phyloP scores from a whole-genome alignment of 2,797 vertebrate species.

The Enteromius unitaeniatus region DNA sequence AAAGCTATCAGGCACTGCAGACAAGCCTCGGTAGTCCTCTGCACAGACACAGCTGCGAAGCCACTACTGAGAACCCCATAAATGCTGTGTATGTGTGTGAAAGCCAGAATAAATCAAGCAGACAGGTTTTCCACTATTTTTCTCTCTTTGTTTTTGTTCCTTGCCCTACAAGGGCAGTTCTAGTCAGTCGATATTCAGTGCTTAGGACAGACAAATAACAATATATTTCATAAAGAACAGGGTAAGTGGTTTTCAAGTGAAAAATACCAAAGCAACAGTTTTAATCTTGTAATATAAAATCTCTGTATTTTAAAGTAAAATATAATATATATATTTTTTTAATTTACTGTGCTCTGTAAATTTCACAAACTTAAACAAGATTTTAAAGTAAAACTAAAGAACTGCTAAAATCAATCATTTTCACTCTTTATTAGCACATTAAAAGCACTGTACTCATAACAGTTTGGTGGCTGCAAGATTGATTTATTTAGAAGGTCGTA shows the following conservation, averaged over 20 bases:
- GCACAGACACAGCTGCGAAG: neutral
- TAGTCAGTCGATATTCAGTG: neutral
- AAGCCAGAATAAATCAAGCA: slow-evolving; percentile 7
- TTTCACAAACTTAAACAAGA: neutral
- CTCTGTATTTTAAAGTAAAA: neutral
- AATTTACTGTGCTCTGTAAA: no score
- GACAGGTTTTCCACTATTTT: neutral
- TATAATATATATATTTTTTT: no score
- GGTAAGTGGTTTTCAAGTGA: neutral
- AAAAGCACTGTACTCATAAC: neutral
- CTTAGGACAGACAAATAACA: neutral
- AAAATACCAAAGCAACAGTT: neutral
- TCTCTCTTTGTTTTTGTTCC: neutral
- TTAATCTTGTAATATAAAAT: neutral
- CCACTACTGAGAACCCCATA: neutral
- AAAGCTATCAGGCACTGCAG: slow-evolving; percentile 79
- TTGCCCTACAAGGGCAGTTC: neutral
- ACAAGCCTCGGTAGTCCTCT: slow-evolving; percentile 66
- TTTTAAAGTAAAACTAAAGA: neutral
- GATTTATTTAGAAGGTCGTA: neutral
- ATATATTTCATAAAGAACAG: neutral
- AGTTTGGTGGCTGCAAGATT: neutral
- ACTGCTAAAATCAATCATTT: neutral
- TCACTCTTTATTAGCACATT: neutral
- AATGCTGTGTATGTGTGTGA: slow-evolving; percentile 11